Evolutionary conservation across 2,888 invertebrate genomes (phyloP).

Genomic region (Abrostola triplasia): DNA sequence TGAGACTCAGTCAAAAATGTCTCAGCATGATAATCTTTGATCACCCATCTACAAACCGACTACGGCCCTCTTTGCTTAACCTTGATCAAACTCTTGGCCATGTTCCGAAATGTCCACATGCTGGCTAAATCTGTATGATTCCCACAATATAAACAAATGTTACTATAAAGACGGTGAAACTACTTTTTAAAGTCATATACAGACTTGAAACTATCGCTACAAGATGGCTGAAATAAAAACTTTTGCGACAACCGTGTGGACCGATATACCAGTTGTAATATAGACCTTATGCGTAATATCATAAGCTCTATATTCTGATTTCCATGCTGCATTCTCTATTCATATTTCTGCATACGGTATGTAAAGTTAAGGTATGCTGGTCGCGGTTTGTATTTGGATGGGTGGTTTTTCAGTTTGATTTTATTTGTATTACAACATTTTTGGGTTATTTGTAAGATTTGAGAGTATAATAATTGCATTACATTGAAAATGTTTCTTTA

Average conservation of each 20-base stretch:
- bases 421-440: no score
- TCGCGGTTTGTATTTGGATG: background rate
- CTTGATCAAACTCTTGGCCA: no score
- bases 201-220: conserved; percentile 12
- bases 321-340: background rate
- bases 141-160: conserved; percentile 40
- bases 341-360: background rate
- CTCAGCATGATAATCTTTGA: no score
- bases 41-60: no score
- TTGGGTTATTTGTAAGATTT: no score
- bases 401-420: no score
- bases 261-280: conserved; percentile 13
- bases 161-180: conserved; percentile 35
- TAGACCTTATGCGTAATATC: background rate
- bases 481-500: no score
- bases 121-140: no score
- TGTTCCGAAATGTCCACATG: no score
- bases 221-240: conserved; percentile 38
- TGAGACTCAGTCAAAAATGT: no score
- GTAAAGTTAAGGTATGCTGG: background rate
- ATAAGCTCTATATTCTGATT: background rate
- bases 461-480: no score
- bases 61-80: no score
- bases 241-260: conserved; percentile 24
- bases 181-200: conserved; percentile 47